Evolutionary conservation across 1,140 invertebrate genomes (phyloP).

Genomic region (Harpegnathos saltator): DNA sequence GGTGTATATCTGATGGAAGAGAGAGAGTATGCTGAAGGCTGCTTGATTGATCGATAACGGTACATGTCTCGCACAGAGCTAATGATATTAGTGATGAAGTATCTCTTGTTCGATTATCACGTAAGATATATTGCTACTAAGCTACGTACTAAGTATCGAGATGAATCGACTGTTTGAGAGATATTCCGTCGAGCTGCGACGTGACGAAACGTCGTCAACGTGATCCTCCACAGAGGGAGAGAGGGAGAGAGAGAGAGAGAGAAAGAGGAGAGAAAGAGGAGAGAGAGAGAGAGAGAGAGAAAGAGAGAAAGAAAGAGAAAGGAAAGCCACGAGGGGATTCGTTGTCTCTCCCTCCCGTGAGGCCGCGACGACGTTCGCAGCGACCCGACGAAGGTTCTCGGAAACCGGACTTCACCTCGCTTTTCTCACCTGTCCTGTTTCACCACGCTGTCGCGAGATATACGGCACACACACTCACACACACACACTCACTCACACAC

Average conservation of each 20-base stretch:
- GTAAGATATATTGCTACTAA: conserved; percentile 65
- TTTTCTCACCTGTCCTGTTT: conserved; percentile 17
- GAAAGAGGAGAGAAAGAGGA: not conserved
- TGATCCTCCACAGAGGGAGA: not conserved
- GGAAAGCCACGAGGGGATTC: not conserved
- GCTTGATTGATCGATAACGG: conserved; percentile 31
- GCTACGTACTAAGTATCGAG: conserved; percentile 53
- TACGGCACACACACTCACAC: too few species aligned
- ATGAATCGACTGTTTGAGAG: conserved; percentile 24
- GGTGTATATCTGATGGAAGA: conserved; percentile 50
- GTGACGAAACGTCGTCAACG: not conserved
- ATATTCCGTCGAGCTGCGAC: not conserved
- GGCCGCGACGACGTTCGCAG: not conserved
- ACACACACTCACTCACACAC: too few species aligned
- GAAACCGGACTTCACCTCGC: conserved; percentile 7
- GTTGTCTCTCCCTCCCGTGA: not conserved
- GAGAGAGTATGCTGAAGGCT: conserved; percentile 58
- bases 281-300: not conserved
- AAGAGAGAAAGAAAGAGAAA: not conserved
- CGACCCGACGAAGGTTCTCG: conserved; percentile 6
- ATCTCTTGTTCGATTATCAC: conserved; percentile 59
- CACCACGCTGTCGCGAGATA: conserved; percentile 18
- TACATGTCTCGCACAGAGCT: conserved; percentile 55
- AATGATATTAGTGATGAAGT: conserved; percentile 60
- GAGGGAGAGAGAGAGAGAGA: not conserved